Evolutionary conservation across 2,797 vertebrate species (phyloP).

Genomic region (Denticeps clupeoides): DNA sequence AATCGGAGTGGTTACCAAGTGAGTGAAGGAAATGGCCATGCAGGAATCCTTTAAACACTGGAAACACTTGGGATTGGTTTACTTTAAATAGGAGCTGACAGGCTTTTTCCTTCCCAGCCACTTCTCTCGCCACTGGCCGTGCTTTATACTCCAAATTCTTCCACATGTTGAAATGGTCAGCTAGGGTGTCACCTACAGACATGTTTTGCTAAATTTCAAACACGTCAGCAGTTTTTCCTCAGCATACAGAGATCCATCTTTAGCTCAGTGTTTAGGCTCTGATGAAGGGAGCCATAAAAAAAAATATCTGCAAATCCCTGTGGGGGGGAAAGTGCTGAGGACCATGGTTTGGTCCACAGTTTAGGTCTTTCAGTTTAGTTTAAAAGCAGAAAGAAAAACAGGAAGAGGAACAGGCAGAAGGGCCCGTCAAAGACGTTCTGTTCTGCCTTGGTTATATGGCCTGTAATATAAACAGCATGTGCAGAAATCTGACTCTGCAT

Average conservation of each 20-base stretch:
- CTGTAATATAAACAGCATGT: constrained; percentile 1
- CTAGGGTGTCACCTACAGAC: too few relatives aligned
- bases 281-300: constrained; percentile 5
- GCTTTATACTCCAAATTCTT: too few relatives aligned
- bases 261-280: constrained; percentile 6
- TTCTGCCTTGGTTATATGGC: too few relatives aligned
- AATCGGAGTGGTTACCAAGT: constrained; percentile 86
- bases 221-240: constrained; percentile 1
- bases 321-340: constrained; percentile 7
- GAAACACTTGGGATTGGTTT: too few relatives aligned
- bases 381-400: constrained; percentile 5
- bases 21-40: constrained; percentile 33
- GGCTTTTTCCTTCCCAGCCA: too few relatives aligned
- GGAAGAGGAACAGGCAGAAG: constrained; percentile 4
- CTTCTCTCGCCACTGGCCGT: too few relatives aligned
- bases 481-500: constrained; percentile 6
- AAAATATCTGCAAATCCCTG: background rate
- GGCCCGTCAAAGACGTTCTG: constrained; percentile 9
- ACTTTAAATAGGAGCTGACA: too few relatives aligned
- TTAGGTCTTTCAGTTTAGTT: background rate
- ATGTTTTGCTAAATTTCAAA: too few relatives aligned
- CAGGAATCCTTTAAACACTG: background rate
- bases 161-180: too few relatives aligned
- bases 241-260: constrained; percentile 1
- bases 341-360: background rate